phyloP scores from a whole-genome alignment of 2,888 invertebrate species.

The Caenorhabditis drosophilae region DNA sequence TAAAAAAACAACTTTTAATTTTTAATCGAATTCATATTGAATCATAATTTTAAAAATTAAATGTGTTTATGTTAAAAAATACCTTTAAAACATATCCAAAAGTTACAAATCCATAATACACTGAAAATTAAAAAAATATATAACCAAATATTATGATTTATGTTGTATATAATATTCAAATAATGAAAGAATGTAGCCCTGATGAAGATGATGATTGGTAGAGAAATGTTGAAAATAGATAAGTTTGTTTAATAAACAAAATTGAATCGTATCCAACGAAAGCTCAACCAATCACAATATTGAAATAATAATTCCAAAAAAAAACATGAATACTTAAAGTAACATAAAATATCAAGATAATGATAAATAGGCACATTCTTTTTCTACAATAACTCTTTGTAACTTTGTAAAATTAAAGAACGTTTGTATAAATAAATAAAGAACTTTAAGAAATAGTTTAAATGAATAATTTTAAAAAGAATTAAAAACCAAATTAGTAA shows the following conservation, averaged over 20 bases:
- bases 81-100: not conserved
- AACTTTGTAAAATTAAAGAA: too few species aligned
- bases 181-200: slow-evolving; percentile 6
- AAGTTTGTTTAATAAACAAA: not conserved
- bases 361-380: too few species aligned
- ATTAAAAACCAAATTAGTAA: slow-evolving; percentile 11
- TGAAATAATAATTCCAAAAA: not conserved
- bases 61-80: too few species aligned
- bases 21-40: slow-evolving; percentile 1
- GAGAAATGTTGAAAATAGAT: not conserved
- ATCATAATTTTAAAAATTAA: too few species aligned
- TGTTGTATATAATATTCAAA: not conserved
- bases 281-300: slow-evolving; percentile 2
- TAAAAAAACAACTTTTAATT: slow-evolving; percentile 3
- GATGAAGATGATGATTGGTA: not conserved
- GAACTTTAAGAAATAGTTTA: too few species aligned
- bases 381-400: too few species aligned
- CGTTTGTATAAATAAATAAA: too few species aligned
- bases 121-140: not conserved
- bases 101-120: not conserved
- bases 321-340: too few species aligned
- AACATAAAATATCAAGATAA: too few species aligned
- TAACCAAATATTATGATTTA: not conserved
- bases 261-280: not conserved
- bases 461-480: too few species aligned